phyloP scores from a whole-genome alignment of 2,113 vertebrate genomes.

The Antigone vipio region DNA sequence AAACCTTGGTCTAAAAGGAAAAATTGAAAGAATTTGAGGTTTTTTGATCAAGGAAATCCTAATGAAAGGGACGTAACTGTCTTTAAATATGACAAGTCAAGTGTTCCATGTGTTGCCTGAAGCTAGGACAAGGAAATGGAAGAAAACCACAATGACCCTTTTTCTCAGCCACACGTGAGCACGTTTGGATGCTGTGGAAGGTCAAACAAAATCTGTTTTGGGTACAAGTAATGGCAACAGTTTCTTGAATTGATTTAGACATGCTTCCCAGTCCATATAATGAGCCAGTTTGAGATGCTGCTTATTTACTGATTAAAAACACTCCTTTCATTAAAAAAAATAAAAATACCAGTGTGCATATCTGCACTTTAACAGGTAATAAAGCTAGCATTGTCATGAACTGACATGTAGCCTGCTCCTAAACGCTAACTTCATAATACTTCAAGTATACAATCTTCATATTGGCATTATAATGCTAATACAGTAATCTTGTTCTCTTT shows the following conservation, averaged over 20 bases:
- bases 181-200: not conserved
- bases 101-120: not conserved
- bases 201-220: not conserved
- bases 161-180: not conserved
- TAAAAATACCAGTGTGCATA: not conserved
- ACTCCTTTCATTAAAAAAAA: not conserved
- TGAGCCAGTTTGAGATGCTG: not conserved
- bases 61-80: not conserved
- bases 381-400: not conserved
- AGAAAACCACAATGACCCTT: not conserved
- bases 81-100: not conserved
- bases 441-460: not conserved
- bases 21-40: not conserved
- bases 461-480: not conserved
- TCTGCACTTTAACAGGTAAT: not conserved
- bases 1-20: not conserved
- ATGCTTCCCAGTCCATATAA: not conserved
- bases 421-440: not conserved
- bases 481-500: not conserved
- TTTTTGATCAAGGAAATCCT: not conserved
- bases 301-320: not conserved
- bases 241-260: not conserved
- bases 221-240: not conserved
- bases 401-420: not conserved
- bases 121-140: not conserved